phyloP scores from a whole-genome alignment of 2,797 vertebrate genomes.

The Natrix natrix region DNA sequence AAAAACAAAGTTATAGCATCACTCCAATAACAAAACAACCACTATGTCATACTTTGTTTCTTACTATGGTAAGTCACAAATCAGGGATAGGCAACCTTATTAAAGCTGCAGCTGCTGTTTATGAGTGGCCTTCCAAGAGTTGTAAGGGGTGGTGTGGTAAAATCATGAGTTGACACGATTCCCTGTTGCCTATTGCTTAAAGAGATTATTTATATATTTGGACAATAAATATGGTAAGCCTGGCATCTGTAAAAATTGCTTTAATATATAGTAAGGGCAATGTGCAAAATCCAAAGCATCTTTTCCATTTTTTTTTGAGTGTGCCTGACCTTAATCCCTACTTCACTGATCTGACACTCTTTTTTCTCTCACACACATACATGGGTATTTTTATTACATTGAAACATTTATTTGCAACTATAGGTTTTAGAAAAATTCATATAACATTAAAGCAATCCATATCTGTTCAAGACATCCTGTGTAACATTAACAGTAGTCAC shows the following conservation, averaged over 20 bases:
- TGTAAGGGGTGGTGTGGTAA: background rate
- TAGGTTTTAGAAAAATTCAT: background rate
- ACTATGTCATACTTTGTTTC: background rate
- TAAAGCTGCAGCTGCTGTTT: background rate
- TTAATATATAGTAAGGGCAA: background rate
- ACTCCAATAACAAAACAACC: background rate
- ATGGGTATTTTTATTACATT: background rate
- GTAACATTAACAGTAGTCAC: background rate
- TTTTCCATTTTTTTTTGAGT: background rate
- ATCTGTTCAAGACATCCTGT: background rate
- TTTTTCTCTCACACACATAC: background rate
- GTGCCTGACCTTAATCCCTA: background rate
- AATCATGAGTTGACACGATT: background rate
- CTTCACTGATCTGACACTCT: background rate
- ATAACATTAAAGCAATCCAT: background rate
- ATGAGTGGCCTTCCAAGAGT: background rate
- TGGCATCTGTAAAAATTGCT: background rate
- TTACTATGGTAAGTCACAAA: background rate
- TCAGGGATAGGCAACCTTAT: background rate
- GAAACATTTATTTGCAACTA: background rate
- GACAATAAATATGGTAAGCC: background rate
- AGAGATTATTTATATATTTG: background rate
- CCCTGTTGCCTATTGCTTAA: background rate
- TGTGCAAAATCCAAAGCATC: background rate
- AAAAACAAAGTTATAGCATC: background rate